phyloP scores from a whole-genome alignment of 2,888 invertebrate genomes.

The Galerucella calmariensis region DNA sequence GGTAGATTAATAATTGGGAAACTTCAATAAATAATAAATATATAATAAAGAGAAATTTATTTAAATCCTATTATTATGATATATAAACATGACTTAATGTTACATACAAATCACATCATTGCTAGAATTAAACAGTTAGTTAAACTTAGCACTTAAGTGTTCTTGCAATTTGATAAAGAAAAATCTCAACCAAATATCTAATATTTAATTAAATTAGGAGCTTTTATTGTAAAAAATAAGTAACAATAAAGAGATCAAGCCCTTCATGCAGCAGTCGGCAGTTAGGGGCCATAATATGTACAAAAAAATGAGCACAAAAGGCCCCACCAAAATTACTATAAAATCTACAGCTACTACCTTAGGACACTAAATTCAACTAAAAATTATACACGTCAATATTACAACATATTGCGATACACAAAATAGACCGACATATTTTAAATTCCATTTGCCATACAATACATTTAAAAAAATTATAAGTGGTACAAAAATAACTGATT shows the following conservation, averaged over 20 bases:
- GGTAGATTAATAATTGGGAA: not conserved
- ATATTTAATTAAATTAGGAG: constrained; percentile 40
- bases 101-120: constrained; percentile 64
- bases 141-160: constrained; percentile 50
- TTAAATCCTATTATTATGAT: constrained; percentile 62
- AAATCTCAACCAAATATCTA: constrained; percentile 36
- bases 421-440: not conserved
- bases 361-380: constrained; percentile 39
- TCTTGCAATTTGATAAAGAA: constrained; percentile 39
- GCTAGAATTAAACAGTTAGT: constrained; percentile 60
- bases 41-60: constrained; percentile 59
- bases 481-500: not conserved
- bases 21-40: constrained; percentile 12
- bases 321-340: constrained; percentile 51
- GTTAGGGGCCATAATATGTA: constrained; percentile 56
- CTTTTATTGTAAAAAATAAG: constrained; percentile 52
- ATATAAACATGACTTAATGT: constrained; percentile 64
- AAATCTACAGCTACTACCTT: constrained; percentile 46
- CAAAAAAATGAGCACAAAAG: constrained; percentile 52
- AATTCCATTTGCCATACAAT: not conserved
- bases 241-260: constrained; percentile 60
- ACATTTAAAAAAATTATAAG: not conserved
- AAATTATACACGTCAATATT: constrained; percentile 36
- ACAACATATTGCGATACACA: constrained; percentile 32
- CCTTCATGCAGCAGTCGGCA: constrained; percentile 56